phyloP scores from a whole-genome alignment of 35 echinoderm and acorn worm species.

The Lytechinus pictus region DNA sequence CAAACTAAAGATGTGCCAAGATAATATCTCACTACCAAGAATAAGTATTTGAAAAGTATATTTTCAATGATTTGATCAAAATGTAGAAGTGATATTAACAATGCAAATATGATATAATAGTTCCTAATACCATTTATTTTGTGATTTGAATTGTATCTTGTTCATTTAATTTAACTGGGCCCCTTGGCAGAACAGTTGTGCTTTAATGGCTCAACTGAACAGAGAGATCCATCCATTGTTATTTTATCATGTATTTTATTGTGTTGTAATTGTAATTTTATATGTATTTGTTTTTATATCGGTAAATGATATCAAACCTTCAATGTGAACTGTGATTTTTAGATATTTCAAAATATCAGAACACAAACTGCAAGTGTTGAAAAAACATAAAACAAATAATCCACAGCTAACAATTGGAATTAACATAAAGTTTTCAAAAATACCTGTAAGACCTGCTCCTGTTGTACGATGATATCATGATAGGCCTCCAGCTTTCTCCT shows the following conservation, averaged over 20 bases:
- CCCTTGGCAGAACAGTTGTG: too few species aligned
- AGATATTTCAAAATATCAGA: too few species aligned
- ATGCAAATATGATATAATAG: background rate
- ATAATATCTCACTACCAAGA: too few species aligned
- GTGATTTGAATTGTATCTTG: background rate
- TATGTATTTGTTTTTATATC: too few species aligned
- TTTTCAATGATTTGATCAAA: background rate
- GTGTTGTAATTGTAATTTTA: too few species aligned
- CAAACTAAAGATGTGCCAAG: background rate
- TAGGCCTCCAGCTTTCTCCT: slow-evolving; percentile 81
- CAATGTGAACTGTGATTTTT: background rate
- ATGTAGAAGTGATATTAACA: background rate
- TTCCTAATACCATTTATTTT: background rate
- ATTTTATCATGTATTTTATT: too few species aligned
- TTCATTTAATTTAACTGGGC: background rate
- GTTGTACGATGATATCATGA: slow-evolving; percentile 89
- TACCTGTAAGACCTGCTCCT: slow-evolving; percentile 94
- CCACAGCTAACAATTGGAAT: background rate
- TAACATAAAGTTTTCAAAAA: background rate
- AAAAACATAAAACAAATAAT: background rate
- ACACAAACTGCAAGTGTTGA: background rate
- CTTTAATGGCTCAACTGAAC: background rate
- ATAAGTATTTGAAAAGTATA: too few species aligned
- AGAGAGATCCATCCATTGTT: too few species aligned
- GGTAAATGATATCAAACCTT: too few species aligned